Conservation (phyloP, 2,113 vertebrate genomes). For the Odocoileus hemionus region DNA sequence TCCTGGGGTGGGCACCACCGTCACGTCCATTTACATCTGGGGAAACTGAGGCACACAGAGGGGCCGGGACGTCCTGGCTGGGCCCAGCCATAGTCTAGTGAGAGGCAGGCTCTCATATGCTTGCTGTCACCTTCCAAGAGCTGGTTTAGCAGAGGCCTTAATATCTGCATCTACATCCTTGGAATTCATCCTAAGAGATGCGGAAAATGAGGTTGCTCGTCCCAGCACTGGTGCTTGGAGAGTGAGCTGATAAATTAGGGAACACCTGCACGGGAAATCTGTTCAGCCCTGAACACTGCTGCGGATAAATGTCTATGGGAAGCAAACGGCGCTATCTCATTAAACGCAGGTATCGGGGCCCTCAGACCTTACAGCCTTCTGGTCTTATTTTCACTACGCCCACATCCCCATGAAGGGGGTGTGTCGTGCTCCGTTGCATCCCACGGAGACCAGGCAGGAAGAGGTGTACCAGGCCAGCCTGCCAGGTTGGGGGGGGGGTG, state of each 20-base stretch:
- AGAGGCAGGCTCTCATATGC: not conserved
- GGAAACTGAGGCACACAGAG: not conserved
- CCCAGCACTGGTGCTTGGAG: not conserved
- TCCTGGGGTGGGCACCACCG: not conserved
- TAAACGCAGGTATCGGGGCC: not conserved
- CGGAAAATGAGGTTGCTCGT: not conserved
- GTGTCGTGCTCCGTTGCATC: fast-evolving
- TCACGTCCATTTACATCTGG: too few relatives aligned
- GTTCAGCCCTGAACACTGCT: not conserved
- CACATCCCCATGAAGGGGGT: not conserved
- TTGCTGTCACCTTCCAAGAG: not conserved
- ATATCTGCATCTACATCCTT: not conserved
- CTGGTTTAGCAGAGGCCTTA: not conserved
- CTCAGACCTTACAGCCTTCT: not conserved
- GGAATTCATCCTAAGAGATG: not conserved
- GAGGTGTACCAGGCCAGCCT: not conserved
- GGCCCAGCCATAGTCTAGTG: fast-evolving
- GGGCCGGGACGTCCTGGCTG: fast-evolving
- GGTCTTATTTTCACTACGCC: not conserved
- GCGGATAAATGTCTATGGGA: not conserved
- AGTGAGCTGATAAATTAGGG: not conserved
- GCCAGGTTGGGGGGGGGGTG: not conserved
- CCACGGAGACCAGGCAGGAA: not conserved
- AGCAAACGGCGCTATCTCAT: not conserved
- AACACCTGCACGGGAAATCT: not conserved